Evolutionary conservation across 2,113 vertebrate species (phyloP).

Genomic region (Pithys albifrons): DNA sequence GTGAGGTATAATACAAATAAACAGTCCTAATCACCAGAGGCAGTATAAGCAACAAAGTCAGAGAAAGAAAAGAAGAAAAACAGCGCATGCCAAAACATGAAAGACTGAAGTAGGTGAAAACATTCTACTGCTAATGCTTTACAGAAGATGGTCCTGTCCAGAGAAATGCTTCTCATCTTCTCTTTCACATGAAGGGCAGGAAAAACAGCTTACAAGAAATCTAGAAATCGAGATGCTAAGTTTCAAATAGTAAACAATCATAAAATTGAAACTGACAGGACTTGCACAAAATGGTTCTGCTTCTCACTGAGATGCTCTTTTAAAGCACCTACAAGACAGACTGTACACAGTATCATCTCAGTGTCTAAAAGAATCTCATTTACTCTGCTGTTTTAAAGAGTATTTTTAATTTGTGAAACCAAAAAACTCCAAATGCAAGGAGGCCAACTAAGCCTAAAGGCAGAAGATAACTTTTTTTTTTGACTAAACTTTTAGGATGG

Average conservation of each 20-base stretch:
- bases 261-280: background rate
- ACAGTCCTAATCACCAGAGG: background rate
- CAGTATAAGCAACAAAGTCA: background rate
- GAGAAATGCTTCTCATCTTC: background rate
- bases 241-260: background rate
- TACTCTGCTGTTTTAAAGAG: background rate
- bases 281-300: background rate
- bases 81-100: background rate
- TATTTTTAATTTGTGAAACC: background rate
- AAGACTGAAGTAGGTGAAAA: background rate
- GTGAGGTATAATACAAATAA: background rate
- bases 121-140: background rate
- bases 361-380: background rate
- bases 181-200: background rate
- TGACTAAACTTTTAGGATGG: background rate
- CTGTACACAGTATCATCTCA: background rate
- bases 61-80: background rate
- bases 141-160: background rate
- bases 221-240: background rate
- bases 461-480: background rate
- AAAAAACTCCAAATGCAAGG: background rate
- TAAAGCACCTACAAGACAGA: background rate
- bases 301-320: rapidly evolving
- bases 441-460: background rate
- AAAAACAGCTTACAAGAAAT: background rate